These are phyloP conservation scores for Pseudorhiza aurosa DNA, from an alignment of 30 jellyfish, hydroid and myxozoan genomes.

Conservation along the genomic window DNA sequence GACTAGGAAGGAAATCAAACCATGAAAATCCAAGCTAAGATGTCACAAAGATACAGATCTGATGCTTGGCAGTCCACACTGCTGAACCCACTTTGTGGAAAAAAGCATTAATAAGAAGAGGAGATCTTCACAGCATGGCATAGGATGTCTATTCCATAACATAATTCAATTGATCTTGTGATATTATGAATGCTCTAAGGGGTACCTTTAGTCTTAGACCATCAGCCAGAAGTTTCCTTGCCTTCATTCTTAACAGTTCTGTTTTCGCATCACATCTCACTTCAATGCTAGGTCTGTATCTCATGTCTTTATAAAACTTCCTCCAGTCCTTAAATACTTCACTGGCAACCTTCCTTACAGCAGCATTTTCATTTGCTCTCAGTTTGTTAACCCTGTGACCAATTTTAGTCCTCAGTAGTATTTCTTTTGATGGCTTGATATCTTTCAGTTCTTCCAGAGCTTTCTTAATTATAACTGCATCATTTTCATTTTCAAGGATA, in stretches of 20 bases:
- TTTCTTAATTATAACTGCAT: conserved; percentile 4
- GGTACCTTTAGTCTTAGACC: conserved; percentile 56
- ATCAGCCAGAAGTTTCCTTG: conserved; percentile 71
- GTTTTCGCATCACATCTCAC: conserved; percentile 87
- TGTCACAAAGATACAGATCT: too few relatives aligned
- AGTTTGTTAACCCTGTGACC: conserved; percentile 84
- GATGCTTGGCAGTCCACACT: too few relatives aligned
- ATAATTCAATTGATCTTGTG: too few relatives aligned
- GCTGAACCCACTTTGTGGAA: too few relatives aligned
- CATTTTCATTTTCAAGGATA: conserved; percentile 41
- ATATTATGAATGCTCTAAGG: background rate
- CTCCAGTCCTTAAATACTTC: conserved; percentile 79
- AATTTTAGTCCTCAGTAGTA: conserved; percentile 73
- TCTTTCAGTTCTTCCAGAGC: conserved; percentile 67
- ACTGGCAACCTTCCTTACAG: conserved; percentile 68
- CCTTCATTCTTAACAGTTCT: conserved; percentile 71
- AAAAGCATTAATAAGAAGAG: too few relatives aligned
- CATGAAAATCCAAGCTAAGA: too few relatives aligned
- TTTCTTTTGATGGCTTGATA: conserved; percentile 85
- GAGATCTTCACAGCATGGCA: too few relatives aligned
- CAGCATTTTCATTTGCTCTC: conserved; percentile 62
- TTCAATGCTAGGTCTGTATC: conserved; percentile 73
- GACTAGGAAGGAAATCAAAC: too few relatives aligned
- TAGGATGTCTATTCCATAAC: too few relatives aligned
- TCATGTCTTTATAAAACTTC: conserved; percentile 65